phyloP scores from a whole-genome alignment of 1,140 invertebrate species.

The Nylanderia fulva region DNA sequence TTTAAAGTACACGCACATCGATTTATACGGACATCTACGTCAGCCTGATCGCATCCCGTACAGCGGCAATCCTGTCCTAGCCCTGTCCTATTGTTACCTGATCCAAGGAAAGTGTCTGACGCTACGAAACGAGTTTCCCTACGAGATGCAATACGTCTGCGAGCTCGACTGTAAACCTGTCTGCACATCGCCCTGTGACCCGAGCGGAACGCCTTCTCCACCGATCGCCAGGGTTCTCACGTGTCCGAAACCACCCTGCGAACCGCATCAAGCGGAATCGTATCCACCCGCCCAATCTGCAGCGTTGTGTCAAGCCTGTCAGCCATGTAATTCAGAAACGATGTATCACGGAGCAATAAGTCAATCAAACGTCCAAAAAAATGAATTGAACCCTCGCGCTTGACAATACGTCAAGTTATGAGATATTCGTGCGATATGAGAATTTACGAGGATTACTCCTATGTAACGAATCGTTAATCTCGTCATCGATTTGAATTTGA shows the following conservation, averaged over 20 bases:
- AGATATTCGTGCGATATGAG: slow-evolving; percentile 41
- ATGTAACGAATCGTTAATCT: slow-evolving; percentile 32
- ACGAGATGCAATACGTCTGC: slow-evolving; percentile 77
- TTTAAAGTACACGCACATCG: slow-evolving; percentile 83
- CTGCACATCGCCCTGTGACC: slow-evolving; percentile 63
- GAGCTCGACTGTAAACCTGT: slow-evolving; percentile 76
- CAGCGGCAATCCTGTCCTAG: slow-evolving; percentile 78
- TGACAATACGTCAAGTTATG: slow-evolving; percentile 41
- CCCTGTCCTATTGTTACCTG: slow-evolving; percentile 80
- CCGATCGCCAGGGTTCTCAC: slow-evolving; percentile 24
- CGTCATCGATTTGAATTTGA: slow-evolving; percentile 4
- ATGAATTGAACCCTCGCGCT: slow-evolving; percentile 33
- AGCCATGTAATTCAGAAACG: slow-evolving; percentile 38
- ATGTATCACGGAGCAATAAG: slow-evolving; percentile 69
- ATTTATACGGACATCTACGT: slow-evolving; percentile 74
- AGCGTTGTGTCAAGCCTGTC: slow-evolving; percentile 15
- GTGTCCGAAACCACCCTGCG: slow-evolving; percentile 36
- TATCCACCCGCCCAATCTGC: slow-evolving; percentile 9
- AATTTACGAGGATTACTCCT: slow-evolving; percentile 33
- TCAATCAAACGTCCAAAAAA: slow-evolving; percentile 67
- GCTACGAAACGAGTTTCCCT: slow-evolving; percentile 71
- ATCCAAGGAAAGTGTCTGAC: slow-evolving; percentile 82
- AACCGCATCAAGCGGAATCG: slow-evolving; percentile 32
- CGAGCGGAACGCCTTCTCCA: slow-evolving; percentile 23
- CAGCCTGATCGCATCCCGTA: slow-evolving; percentile 72